Base-by-base conservation (phyloP, 1,140 invertebrate species). In the Papilio polyxenes region DNA sequence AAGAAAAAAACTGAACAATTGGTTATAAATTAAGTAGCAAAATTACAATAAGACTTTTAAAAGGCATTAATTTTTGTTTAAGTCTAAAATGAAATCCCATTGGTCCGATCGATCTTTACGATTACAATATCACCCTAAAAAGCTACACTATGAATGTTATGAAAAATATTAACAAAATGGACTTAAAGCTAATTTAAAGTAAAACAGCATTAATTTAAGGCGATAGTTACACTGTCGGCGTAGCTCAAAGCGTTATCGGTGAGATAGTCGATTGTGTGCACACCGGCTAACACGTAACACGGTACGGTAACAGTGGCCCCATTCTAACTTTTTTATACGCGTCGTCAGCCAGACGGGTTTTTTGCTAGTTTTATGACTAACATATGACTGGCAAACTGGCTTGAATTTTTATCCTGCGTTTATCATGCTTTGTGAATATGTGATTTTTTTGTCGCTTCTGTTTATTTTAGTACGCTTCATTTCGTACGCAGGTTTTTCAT, bases 331-430 rank as follows among this genome's bases (percentile, higher is more conserved):
- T 75, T 77, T 77, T 77, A 20, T 49, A n/a, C 49, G 75, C 75
- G 49, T 56, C 23, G 75, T 77, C 75, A 53, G 49, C 44, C 75
- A 48, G 75, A 48, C 75, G 75, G 44, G 53, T 77, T 77, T 77
- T 77, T 77, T 77, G 75, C 75, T 53, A 77, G 75, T 77, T 77
- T 77, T 53, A 53, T 53, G 49, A 77, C 49, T 77, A 77, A 77
- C 75, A 77, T 77, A 77, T 77, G 75, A 77, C 44, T 77, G 49
- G 44, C 75, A 77, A 77, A 77, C 20, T 77, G 49, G 75, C 44
- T 49, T 51, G 75, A 77, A 77, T 77, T 77, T 77, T 77, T 77
- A 77, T 53, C 75, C 75, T 51, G 10, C 75, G 49, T 77, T 77
- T 77, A 77, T 77, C 75, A 77, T 31, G 48, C 75, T 77, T 53